A percentile compares a stretch with the other conserved stretches of the same genome.
Conservation (phyloP, 2,797 vertebrate genomes). For the Synaphobranchus kaupii region DNA sequence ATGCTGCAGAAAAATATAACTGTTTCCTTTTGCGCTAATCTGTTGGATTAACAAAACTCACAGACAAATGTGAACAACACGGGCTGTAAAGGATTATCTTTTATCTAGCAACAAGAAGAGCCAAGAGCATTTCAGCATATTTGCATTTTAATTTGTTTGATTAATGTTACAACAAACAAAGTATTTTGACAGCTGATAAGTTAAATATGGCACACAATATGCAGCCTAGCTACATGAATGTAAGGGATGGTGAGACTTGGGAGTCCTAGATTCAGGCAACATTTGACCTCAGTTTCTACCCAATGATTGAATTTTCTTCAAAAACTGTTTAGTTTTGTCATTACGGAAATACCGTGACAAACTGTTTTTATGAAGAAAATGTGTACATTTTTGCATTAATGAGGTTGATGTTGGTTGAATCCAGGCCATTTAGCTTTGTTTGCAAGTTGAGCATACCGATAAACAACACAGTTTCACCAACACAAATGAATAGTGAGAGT, state of each 20-base stretch:
- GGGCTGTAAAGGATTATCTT: neutral
- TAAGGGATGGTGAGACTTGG: neutral
- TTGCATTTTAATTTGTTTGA: neutral
- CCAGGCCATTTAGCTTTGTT: neutral
- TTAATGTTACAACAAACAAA: neutral
- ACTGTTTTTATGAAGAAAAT: neutral
- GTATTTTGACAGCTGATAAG: neutral
- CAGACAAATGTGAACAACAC: neutral
- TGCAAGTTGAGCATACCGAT: neutral
- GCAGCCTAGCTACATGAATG: neutral
- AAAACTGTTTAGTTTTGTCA: neutral
- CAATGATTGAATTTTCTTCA: neutral
- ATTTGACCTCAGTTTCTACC: neutral
- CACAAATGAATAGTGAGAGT: neutral
- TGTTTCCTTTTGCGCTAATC: neutral
- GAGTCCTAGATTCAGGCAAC: neutral
- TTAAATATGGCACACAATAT: conserved; percentile 2
- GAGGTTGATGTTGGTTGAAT: neutral
- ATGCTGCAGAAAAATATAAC: neutral
- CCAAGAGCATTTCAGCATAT: neutral
- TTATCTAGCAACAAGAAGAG: neutral
- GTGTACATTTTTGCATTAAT: neutral
- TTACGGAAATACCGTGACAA: neutral
- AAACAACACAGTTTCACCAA: neutral
- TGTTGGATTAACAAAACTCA: neutral